Base-by-base conservation (phyloP, 2,888 invertebrate genomes). In the Onchidella celtica region DNA sequence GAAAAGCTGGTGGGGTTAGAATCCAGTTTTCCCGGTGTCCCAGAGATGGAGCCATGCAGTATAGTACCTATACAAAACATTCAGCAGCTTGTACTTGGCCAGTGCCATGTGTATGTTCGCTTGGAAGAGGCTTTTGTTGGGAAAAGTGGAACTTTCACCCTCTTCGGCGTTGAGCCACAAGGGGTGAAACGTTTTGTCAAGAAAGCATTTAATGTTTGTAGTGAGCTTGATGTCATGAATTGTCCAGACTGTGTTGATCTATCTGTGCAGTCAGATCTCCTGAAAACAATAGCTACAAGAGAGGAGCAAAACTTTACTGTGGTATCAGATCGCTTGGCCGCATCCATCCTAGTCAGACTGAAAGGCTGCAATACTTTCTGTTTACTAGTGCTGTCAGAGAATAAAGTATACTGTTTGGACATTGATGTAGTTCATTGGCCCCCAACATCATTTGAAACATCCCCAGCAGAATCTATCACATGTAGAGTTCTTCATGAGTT, bases 81-180 rank as follows among this genome's bases (percentile, higher is more conserved):
- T 24, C 90, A 92, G 75, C 90, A 92, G 79, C 79, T 91, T 0
- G 83, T 92, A n/a, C 82, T 92, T 38, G 92, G 92, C 9, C 86
- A 88, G 6, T 88, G 89, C 73, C 87, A 88, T 55, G 88, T 89
- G 47, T 92, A 88, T 83, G 70, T 92, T 6, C 85, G 92, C 0
- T 82, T 93, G 1, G 92, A 92, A 79, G 92, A 92, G 82, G 89
- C 92, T 0, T 92, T 91, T 82, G 89, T 91, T 24, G 91, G 90
- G 2, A 86, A 90, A 3, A 84, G 88, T 72, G 92, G 91, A 21
- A 91, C 90, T 27, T 90, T 91, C 84, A 89, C 88, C 2, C 83
- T 93, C 17, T 84, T 91, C 47, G 88, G 87, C 0, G 78, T 88
- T 61, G 90, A 91, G 80, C 79, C 88, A 0, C 85, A 85, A 38